These are phyloP conservation scores for Lepidocolaptes lacrymiger DNA, from an alignment of 2,797 vertebrate genomes.

Conservation along the genomic window DNA sequence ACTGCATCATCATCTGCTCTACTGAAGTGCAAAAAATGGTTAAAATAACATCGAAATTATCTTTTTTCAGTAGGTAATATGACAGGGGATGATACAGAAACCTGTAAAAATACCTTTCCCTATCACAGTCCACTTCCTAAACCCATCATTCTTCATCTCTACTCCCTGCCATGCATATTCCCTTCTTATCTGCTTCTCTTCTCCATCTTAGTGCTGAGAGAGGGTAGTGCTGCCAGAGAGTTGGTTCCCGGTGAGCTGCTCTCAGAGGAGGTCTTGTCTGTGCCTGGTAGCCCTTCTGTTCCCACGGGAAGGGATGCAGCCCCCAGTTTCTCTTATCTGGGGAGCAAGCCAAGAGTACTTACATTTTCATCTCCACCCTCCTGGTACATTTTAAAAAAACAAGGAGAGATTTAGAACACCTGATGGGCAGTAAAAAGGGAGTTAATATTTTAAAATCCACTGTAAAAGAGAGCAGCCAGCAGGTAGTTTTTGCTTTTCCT, in stretches of 20 bases:
- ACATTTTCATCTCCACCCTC: neutral
- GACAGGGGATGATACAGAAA: neutral
- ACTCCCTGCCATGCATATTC: neutral
- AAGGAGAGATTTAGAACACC: neutral
- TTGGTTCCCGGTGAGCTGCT: neutral
- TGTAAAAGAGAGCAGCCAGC: neutral
- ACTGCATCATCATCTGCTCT: neutral
- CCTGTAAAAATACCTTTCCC: neutral
- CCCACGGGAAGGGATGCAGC: neutral
- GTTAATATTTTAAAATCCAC: neutral
- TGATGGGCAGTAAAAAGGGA: neutral
- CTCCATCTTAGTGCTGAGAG: neutral
- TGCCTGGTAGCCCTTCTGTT: neutral
- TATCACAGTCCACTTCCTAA: neutral
- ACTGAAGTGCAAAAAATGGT: neutral
- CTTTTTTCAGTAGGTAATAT: neutral
- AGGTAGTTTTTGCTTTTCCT: neutral
- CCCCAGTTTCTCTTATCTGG: neutral
- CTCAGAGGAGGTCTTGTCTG: neutral
- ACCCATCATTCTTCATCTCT: neutral
- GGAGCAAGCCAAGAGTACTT: neutral
- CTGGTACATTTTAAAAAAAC: neutral
- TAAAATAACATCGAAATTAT: neutral
- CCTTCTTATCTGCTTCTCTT: neutral
- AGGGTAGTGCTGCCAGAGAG: neutral